A percentile compares a stretch with the other conserved stretches of the same genome.
phyloP scores from a whole-genome alignment of 2,797 vertebrate genomes.

The Hephaestus fuliginosus region DNA sequence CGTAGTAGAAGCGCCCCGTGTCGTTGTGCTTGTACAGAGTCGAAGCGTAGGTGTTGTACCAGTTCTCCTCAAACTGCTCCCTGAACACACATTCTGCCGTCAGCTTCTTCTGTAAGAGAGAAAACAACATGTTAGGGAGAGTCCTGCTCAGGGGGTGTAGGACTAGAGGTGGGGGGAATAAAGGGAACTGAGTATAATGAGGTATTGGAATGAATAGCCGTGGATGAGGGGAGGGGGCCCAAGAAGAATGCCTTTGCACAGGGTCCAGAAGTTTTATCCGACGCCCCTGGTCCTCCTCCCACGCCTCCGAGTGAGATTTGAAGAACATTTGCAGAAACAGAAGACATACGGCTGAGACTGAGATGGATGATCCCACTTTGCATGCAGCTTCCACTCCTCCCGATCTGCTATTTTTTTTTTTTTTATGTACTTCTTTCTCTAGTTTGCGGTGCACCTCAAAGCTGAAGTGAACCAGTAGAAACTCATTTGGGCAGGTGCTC shows the following conservation, averaged over 20 bases:
- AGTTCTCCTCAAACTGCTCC: conserved; percentile 99
- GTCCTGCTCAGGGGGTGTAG: background rate
- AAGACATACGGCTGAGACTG: background rate
- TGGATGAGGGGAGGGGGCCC: no score
- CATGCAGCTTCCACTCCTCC: conserved; percentile 14
- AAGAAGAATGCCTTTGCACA: no score
- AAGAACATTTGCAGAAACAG: background rate
- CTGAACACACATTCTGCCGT: conserved; percentile 97
- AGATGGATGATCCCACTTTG: conserved; percentile 7
- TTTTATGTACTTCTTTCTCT: conserved; percentile 26
- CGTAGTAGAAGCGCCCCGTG: conserved; percentile 95
- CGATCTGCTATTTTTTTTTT: background rate
- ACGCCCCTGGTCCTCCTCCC: no score
- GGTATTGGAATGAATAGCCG: no score
- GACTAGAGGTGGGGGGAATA: no score
- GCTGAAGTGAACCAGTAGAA: conserved; percentile 64
- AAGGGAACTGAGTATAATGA: no score
- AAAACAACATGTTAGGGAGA: conserved; percentile 44
- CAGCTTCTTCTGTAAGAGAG: conserved; percentile 93
- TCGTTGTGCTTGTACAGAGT: conserved; percentile 96
- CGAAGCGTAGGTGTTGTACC: conserved; percentile 99
- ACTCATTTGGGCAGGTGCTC: conserved; percentile 74
- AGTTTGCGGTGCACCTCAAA: conserved; percentile 2
- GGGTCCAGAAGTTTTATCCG: no score
- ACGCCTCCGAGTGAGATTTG: background rate